Evolutionary conservation across 2,113 vertebrate species (phyloP).

Genomic region (Paratilapia polleni): DNA sequence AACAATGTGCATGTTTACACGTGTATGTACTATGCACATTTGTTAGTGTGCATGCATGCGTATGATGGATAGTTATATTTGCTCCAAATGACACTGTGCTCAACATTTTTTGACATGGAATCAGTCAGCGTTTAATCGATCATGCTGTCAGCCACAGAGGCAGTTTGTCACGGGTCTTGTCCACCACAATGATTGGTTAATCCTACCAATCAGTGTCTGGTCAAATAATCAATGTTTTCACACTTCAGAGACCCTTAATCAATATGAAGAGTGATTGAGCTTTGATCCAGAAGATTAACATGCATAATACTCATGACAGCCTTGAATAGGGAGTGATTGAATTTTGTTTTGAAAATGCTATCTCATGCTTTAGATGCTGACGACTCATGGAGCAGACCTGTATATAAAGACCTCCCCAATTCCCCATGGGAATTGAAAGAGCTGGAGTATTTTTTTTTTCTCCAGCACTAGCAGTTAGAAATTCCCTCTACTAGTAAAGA

Average conservation of each 20-base stretch:
- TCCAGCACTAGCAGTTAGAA: conserved; percentile 10
- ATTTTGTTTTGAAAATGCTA: conserved; percentile 61
- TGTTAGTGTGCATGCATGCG: not conserved
- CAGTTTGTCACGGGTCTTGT: conserved; percentile 30
- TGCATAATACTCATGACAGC: not conserved
- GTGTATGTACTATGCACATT: not conserved
- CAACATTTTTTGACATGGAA: not conserved
- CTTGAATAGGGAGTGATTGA: conserved; percentile 18
- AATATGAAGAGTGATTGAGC: not conserved
- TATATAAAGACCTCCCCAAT: conserved; percentile 47
- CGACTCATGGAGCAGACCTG: conserved; percentile 64
- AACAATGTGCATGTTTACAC: not conserved
- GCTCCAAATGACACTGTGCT: not conserved
- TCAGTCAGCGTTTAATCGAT: conserved; percentile 48
- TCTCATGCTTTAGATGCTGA: conserved; percentile 37
- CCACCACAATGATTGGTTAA: conserved; percentile 39
- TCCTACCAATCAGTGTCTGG: conserved; percentile 40
- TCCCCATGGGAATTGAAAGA: conserved; percentile 59
- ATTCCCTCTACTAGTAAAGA: conserved; percentile 13
- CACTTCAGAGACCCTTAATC: conserved; percentile 31
- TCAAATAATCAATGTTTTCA: conserved; percentile 52
- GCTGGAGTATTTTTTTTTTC: conserved; percentile 27
- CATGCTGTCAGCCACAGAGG: not conserved
- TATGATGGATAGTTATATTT: not conserved
- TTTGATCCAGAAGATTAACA: conserved; percentile 29